Evolutionary conservation across 2,888 invertebrate genomes (phyloP), one percentile per base, ranked within the genome.

Genomic region (Chrysolina oricalcia): DNA sequence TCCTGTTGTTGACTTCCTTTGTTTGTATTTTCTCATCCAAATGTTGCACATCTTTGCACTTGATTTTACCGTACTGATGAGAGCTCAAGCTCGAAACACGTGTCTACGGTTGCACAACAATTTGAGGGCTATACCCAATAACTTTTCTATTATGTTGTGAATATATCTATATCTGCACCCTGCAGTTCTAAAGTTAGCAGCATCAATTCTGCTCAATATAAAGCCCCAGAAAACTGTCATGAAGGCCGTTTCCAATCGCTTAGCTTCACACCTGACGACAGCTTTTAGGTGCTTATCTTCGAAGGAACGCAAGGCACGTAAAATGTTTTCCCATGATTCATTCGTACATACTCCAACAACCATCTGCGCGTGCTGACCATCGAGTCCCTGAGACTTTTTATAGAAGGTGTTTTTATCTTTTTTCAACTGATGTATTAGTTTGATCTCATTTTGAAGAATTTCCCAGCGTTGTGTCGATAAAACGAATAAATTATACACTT

Each of bases 301-400:
- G 3, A 56, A 13, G 19, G 23, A 21, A 2, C 23, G 9, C 56
- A 56, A 21, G 10, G 56, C 23, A 9, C 19, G 9, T 9, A 66
- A 21, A 21, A 23, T 46, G 11, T 9, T 13, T 9, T 21, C 15
- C 15, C 46, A 19, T 10, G 23, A 66, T 17, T 41, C 23, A 66
- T 17, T 41, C 23, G 35, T 43, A 15, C n/a, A n/a, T n/a, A 23
- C 21, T 46, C 13, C 23, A 9, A 15, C 43, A 43, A 40, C 62
- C 70, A 59, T 70, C 70, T 11, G 43, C 56, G 15, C 62, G 21
- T 10, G 70, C 70, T 41, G 35, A 70, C 62, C 70, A 70, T n/a
- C 59, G 35, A 11, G 70, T 70, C n/a, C 23, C 27, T 15, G 23
- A 53, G 56, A 21, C 15, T 10, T 56, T 56, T 56, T 23, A 21